Percentiles rank a stretch among this genome's conserved stretches.
Conservation (phyloP, 2,797 vertebrate genomes). For the Florisuga fusca region DNA sequence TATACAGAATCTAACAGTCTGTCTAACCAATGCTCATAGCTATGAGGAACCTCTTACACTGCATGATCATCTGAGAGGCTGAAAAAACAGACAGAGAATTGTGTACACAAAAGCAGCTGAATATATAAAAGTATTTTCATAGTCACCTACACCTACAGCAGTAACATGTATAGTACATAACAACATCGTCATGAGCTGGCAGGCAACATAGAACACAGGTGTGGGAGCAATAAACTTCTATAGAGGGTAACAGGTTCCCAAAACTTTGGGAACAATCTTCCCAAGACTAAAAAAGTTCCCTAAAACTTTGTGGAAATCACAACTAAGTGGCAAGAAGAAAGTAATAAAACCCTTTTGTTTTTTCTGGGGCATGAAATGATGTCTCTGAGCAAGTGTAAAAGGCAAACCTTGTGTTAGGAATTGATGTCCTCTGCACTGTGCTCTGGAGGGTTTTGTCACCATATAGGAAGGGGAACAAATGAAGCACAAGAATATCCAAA, state of each 20-base stretch:
- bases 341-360: not conserved
- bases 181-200: not conserved
- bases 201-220: not conserved
- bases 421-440: not conserved
- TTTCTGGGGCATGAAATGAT: not conserved
- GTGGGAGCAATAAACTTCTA: not conserved
- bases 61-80: not conserved
- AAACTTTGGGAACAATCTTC: not conserved
- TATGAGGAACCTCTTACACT: not conserved
- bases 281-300: not conserved
- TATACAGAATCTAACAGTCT: not conserved
- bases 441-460: not conserved
- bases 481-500: constrained; percentile 8
- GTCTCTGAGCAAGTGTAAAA: constrained; percentile 5
- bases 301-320: not conserved
- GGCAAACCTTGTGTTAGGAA: not conserved
- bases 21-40: not conserved
- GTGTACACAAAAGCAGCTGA: not conserved
- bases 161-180: not conserved
- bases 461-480: not conserved
- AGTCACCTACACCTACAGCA: not conserved
- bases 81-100: not conserved
- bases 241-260: not conserved
- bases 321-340: not conserved
- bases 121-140: not conserved